phyloP scores from a whole-genome alignment of 2,797 vertebrate species.

The Pelodytes ibericus region DNA sequence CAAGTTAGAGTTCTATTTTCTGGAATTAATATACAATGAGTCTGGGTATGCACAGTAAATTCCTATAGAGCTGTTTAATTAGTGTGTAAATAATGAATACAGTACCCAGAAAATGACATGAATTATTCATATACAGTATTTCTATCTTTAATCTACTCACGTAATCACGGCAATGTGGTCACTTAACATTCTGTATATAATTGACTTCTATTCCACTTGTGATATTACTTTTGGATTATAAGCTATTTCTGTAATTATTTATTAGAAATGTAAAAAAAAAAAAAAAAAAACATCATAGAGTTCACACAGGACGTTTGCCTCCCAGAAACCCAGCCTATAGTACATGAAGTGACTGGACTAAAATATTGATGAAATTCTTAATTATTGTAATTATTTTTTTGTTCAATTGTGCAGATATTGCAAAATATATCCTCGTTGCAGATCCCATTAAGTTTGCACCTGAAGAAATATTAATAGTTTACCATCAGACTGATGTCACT shows the following conservation, averaged over 20 bases:
- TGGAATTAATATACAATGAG: constrained; percentile 1
- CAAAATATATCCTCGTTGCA: no score
- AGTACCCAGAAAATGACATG: constrained; percentile 43
- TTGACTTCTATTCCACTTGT: neutral
- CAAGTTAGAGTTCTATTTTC: constrained; percentile 17
- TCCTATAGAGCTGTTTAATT: constrained; percentile 43
- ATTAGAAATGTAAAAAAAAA: constrained; percentile 20
- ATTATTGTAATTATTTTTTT: no score
- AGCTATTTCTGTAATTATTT: constrained; percentile 26
- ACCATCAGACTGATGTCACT: no score
- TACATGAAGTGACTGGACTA: neutral
- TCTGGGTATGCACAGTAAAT: neutral
- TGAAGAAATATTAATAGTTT: no score
- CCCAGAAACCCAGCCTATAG: neutral
- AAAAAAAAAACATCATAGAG: no score
- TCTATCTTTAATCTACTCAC: constrained; percentile 36
- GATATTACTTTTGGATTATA: constrained; percentile 26
- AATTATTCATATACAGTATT: constrained; percentile 42
- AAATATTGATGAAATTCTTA: constrained; percentile 2
- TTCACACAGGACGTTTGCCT: neutral
- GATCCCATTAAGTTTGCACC: no score
- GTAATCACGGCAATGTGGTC: constrained; percentile 23
- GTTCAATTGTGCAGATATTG: no score
- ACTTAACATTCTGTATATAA: constrained; percentile 1
- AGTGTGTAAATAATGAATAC: constrained; percentile 52